Evolutionary conservation across 2,888 invertebrate genomes (phyloP).

Genomic region (Trichogramma dendrolimi): DNA sequence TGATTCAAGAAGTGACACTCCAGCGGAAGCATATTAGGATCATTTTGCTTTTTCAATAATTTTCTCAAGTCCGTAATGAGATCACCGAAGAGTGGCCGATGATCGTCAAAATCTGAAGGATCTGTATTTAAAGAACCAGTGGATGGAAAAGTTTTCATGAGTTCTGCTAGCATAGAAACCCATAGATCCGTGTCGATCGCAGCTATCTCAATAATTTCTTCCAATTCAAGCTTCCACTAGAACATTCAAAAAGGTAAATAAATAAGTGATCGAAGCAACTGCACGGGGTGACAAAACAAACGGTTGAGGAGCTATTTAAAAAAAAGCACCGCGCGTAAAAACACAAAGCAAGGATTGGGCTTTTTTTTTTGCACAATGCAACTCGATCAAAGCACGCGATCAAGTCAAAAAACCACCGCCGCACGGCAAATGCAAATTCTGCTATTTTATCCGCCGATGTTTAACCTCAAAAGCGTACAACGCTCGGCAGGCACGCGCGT

Average conservation of each 20-base stretch:
- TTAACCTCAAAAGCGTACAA: too few relatives aligned
- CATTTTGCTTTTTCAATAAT: conserved; percentile 78
- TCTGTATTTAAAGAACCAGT: conserved; percentile 86
- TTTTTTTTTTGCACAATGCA: too few relatives aligned
- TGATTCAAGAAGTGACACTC: conserved; percentile 96
- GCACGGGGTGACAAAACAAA: too few relatives aligned
- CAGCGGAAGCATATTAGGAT: conserved; percentile 82
- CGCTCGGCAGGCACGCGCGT: too few relatives aligned
- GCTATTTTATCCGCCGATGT: too few relatives aligned
- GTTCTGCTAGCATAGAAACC: conserved; percentile 96
- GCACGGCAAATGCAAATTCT: too few relatives aligned
- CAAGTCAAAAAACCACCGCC: too few relatives aligned
- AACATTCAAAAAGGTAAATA: background rate
- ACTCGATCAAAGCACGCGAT: too few relatives aligned
- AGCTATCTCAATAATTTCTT: conserved; percentile 91
- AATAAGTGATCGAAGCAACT: too few relatives aligned
- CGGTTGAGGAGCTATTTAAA: too few relatives aligned
- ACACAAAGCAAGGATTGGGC: too few relatives aligned
- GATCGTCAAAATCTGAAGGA: conserved; percentile 83
- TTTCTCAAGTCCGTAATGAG: conserved; percentile 80
- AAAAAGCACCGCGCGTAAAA: too few relatives aligned
- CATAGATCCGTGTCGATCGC: conserved; percentile 90
- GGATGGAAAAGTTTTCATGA: conserved; percentile 88
- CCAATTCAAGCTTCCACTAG: conserved; percentile 89
- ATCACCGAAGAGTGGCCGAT: conserved; percentile 84